These are phyloP conservation scores for Drosophila parvula DNA, from an alignment of 1,140 invertebrate species.

Conservation along the genomic window DNA sequence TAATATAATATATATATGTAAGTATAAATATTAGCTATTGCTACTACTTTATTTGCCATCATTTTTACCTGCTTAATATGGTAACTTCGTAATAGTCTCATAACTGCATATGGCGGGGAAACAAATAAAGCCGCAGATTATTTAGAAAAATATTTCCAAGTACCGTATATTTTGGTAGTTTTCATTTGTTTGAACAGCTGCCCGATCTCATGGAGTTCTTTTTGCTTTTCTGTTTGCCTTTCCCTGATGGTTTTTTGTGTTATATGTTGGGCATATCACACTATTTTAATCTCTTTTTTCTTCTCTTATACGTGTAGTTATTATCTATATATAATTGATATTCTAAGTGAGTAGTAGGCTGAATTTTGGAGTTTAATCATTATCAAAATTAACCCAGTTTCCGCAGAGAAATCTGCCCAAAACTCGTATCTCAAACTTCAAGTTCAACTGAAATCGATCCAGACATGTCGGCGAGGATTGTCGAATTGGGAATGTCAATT, in stretches of 20 bases:
- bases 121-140: constrained; percentile 11
- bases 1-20: too few species aligned
- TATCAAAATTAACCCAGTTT: background rate
- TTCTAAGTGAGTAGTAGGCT: background rate
- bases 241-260: background rate
- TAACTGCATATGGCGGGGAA: background rate
- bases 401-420: background rate
- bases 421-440: background rate
- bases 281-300: too few species aligned
- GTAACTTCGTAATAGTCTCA: background rate
- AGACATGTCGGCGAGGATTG: background rate
- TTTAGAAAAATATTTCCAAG: background rate
- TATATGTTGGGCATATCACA: too few species aligned
- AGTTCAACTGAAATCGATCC: background rate
- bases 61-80: background rate
- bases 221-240: background rate
- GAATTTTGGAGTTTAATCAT: too few species aligned
- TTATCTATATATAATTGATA: background rate
- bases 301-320: too few species aligned
- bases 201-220: background rate
- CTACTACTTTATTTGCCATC: too few species aligned
- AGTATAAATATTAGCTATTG: too few species aligned
- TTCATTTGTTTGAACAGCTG: constrained; percentile 39
- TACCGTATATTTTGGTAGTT: constrained; percentile 1
- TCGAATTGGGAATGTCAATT: background rate